A percentile compares a stretch with the other conserved stretches of the same genome.
Conservation (phyloP, 2,113 vertebrate genomes). For the Plecotus auritus region DNA sequence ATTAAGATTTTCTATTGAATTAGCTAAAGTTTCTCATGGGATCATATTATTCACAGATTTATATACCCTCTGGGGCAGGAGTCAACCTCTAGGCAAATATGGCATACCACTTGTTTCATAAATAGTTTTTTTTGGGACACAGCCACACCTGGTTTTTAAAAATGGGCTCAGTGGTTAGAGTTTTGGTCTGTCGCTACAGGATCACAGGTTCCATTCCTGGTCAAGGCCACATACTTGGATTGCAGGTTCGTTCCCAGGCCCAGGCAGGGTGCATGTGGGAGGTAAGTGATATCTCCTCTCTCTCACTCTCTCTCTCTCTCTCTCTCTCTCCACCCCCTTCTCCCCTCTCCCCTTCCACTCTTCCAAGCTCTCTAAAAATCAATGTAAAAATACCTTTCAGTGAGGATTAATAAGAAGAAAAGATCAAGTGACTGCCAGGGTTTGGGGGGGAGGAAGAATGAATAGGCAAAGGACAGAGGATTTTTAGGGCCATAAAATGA, state of each 20-base stretch:
- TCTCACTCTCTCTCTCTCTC: too few species aligned
- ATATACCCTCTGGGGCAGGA: accelerated
- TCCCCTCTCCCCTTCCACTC: too few species aligned
- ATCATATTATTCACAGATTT: background rate
- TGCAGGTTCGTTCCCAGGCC: too few species aligned
- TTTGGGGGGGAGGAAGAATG: background rate
- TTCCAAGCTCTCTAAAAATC: too few species aligned
- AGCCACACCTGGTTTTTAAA: background rate
- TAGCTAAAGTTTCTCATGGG: background rate
- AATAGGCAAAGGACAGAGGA: background rate
- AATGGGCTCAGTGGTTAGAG: too few species aligned
- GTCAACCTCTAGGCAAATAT: background rate
- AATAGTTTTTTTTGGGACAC: background rate
- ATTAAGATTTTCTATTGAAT: background rate
- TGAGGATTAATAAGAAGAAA: background rate
- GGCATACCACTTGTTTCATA: background rate
- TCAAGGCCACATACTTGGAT: too few species aligned
- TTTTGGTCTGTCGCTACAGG: too few species aligned
- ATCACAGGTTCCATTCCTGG: too few species aligned
- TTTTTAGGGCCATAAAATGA: background rate
- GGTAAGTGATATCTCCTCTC: too few species aligned
- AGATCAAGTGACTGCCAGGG: background rate
- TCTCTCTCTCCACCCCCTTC: too few species aligned
- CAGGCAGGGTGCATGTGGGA: too few species aligned
- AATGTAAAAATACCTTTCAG: too few species aligned